Evolutionary conservation across 35 echinoderm and acorn worm genomes (phyloP), one percentile per base, ranked within the genome.

Genomic region (Heliocidaris erythrogramma): DNA sequence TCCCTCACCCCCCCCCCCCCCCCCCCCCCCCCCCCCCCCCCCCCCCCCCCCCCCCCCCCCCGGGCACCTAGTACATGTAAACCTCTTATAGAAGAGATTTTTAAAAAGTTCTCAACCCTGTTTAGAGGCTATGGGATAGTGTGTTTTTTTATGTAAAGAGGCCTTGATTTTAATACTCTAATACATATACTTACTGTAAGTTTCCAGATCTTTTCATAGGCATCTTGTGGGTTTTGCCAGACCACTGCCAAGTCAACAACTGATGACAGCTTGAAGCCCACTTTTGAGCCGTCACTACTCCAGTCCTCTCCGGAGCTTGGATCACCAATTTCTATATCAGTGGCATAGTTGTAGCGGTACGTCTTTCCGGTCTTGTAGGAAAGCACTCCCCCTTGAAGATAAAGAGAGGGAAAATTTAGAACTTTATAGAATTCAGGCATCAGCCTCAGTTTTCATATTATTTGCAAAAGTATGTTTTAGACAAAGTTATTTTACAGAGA

Each of bases 271-370:
- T 96, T 94, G 92, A 96, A 88, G 12, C 95, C 95, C 2, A 96
- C 95, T 47, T 48, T 88, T 24, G 93, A 88, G 2, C 93, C 85
- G 21, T 52, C 32, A 18, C 49, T 59, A 13, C 53, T 93, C 42
- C 86, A 53, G n/a, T 88, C 95, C 29, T 94, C 93, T 27, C 91
- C 91, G 3, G 48, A 32, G 48, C 49, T 92, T 13, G 91, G 91
- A 9, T 92, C 91, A 24, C 93, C 94, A 10, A 96, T 94, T 27
- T 96, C 84, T 7, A 94, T 9, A 49, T 96, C 65, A 27, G 95
- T 94, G 32, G 86, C 95, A 91, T 96, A 96, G 59, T 91, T 94
- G 85, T 96, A 96, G 49, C 87, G 94, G 95, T 96, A 96, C 8
- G 93, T 91, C 59, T 96, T 96, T 17, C 95, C 93, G 12, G 90